Evolutionary conservation across 2,113 vertebrate genomes (phyloP).

Genomic region (cat (Felis catus)): F.catus_Fca126_mat1.0 CM031412.1:49964501-49965000

Average conservation of each 20-base stretch:
- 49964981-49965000: background rate
- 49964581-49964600: background rate
- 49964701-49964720: background rate
- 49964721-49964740: background rate
- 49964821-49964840: background rate
- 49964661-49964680: constrained; percentile 16
- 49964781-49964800: background rate
- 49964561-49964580: constrained; percentile 6
- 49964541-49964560: constrained; percentile 7
- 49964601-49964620: background rate
- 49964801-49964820: background rate
- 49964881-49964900: background rate
- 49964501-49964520: background rate
- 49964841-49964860: background rate
- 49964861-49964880: background rate
- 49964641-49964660: background rate
- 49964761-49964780: background rate
- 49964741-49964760: background rate
- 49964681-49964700: background rate
- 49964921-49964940: background rate
- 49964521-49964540: constrained; percentile 38
- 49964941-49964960: background rate
- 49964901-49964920: constrained; percentile 8
- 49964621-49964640: background rate
- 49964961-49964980: background rate